These are phyloP conservation scores for Polydrusus tereticollis DNA, from an alignment of 2,888 invertebrate genomes.

Conservation along the genomic window DNA sequence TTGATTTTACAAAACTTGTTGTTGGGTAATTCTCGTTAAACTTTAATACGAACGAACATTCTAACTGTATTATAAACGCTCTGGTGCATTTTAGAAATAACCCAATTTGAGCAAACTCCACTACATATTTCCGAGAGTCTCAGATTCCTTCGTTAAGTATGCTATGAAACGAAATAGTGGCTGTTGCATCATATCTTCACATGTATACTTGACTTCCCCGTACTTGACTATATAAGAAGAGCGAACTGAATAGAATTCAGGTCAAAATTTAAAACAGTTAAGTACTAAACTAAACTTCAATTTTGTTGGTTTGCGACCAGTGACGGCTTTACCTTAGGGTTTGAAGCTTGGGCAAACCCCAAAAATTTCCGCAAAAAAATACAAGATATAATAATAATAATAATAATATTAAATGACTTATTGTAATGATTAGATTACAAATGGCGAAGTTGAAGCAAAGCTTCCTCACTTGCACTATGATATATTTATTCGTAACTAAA, in stretches of 20 bases:
- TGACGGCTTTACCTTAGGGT: too few species aligned
- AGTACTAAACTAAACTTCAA: not conserved
- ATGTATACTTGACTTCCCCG: not conserved
- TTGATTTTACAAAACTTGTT: too few species aligned
- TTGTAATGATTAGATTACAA: too few species aligned
- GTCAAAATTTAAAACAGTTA: not conserved
- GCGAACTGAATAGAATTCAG: not conserved
- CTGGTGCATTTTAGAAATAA: not conserved
- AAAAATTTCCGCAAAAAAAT: too few species aligned
- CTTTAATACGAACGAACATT: not conserved
- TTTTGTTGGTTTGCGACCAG: too few species aligned
- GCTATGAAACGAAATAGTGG: not conserved
- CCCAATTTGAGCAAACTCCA: not conserved
- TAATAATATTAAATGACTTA: too few species aligned
- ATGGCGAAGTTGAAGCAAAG: too few species aligned
- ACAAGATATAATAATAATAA: too few species aligned
- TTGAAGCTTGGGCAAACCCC: too few species aligned
- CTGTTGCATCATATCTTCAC: not conserved
- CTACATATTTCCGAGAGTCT: not conserved
- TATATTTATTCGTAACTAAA: too few species aligned
- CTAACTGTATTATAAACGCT: not conserved
- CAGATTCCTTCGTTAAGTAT: not conserved
- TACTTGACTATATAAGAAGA: not conserved
- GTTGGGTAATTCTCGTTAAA: too few species aligned
- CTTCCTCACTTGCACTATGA: too few species aligned